These are phyloP conservation scores for Melanotaenia trifasciata DNA, from an alignment of 2,797 vertebrate genomes.

Conservation along the genomic window DNA sequence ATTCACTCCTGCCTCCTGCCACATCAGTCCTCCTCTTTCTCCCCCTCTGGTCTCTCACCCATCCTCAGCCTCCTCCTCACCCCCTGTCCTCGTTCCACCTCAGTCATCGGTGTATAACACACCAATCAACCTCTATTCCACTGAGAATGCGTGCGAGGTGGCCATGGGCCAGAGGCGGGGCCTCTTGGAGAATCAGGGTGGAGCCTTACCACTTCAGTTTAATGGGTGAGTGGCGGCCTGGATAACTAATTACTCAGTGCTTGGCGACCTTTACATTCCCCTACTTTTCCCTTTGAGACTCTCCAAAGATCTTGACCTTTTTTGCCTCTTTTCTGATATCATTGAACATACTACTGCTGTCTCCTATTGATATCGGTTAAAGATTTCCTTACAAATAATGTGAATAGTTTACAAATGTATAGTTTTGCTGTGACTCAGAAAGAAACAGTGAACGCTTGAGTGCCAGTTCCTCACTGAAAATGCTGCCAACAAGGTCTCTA, in stretches of 20 bases:
- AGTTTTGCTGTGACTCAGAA: not conserved
- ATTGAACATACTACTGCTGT: not conserved
- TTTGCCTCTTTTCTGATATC: not conserved
- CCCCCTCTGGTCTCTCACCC: constrained; percentile 85
- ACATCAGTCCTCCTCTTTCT: constrained; percentile 76
- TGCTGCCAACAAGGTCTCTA: not conserved
- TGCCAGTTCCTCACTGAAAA: not conserved
- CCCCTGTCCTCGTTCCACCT: constrained; percentile 86
- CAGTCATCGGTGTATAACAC: constrained; percentile 90
- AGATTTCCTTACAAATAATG: not conserved
- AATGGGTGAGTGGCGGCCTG: constrained; percentile 91
- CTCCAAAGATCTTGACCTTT: not conserved
- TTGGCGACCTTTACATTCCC: not conserved
- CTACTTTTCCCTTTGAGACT: not conserved
- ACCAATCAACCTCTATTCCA: constrained; percentile 87
- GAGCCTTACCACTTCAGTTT: constrained; percentile 85
- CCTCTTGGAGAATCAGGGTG: constrained; percentile 88
- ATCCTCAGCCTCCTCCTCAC: constrained; percentile 72
- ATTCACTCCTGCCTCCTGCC: constrained; percentile 91
- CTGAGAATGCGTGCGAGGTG: constrained; percentile 88
- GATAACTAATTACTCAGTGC: constrained; percentile 10
- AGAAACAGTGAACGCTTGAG: not conserved
- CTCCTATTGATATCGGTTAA: not conserved
- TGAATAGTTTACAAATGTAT: not conserved
- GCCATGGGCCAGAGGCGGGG: constrained; percentile 93